Evolutionary conservation across 1,140 invertebrate species (phyloP).

Genomic region (Macrobrachium rosenbergii): DNA sequence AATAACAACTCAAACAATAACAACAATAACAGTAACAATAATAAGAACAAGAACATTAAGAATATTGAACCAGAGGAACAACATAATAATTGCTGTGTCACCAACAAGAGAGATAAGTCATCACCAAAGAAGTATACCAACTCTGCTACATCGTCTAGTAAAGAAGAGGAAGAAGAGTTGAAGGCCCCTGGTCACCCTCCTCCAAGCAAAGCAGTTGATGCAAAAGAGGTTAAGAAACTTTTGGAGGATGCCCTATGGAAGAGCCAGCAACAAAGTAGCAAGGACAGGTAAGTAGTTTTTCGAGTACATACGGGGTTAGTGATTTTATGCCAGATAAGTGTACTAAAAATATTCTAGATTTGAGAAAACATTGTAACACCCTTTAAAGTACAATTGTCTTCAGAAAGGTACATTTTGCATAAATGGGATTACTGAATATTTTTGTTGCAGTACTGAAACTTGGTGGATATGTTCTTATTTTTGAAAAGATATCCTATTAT

Average conservation of each 20-base stretch:
- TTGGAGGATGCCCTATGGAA: constrained; percentile 53
- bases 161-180: neutral
- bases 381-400: too few species aligned
- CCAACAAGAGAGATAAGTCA: constrained; percentile 29
- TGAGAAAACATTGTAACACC: neutral
- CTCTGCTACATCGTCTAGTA: neutral
- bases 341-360: neutral
- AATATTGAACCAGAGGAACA: neutral
- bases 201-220: constrained; percentile 44
- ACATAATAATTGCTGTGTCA: neutral
- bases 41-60: constrained; percentile 15
- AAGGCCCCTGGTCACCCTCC: neutral
- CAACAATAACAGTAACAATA: constrained; percentile 19
- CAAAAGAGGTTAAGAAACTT: constrained; percentile 56
- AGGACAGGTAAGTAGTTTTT: constrained; percentile 34
- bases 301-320: neutral
- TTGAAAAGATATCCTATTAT: too few species aligned
- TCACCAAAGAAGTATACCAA: constrained; percentile 14
- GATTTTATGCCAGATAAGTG: neutral
- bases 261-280: constrained; percentile 38
- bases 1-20: constrained; percentile 26
- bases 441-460: too few species aligned
- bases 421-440: too few species aligned
- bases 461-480: too few species aligned
- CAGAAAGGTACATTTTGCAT: too few species aligned